A percentile compares a stretch with the other conserved stretches of the same genome.
phyloP scores from a whole-genome alignment of 2,888 invertebrate species.

The Ophion costatus region DNA sequence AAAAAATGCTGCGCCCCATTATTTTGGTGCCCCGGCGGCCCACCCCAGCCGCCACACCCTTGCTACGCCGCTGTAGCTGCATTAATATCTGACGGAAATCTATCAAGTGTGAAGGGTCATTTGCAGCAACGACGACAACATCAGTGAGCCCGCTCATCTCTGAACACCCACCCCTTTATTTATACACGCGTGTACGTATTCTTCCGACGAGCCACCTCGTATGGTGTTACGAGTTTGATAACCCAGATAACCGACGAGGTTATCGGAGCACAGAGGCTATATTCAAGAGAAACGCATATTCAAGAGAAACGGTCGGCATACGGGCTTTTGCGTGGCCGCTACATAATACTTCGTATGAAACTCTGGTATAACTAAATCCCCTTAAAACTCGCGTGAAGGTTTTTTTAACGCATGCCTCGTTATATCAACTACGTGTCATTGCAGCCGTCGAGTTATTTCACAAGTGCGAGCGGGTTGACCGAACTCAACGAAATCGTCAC shows the following conservation, averaged over 20 bases:
- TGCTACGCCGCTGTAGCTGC: not conserved
- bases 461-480: not conserved
- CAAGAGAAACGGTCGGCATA: not conserved
- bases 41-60: no score
- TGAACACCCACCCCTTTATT: slow-evolving; percentile 25
- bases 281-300: not conserved
- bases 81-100: slow-evolving; percentile 51
- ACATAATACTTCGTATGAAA: slow-evolving; percentile 27
- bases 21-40: no score
- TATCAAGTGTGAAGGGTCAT: slow-evolving; percentile 58
- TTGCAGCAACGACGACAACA: slow-evolving; percentile 45
- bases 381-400: slow-evolving; percentile 1
- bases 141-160: slow-evolving; percentile 24
- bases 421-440: slow-evolving; percentile 8
- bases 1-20: no score
- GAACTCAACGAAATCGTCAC: not conserved
- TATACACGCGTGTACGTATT: slow-evolving; percentile 11
- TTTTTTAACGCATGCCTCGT: slow-evolving; percentile 1
- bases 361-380: slow-evolving; percentile 8
- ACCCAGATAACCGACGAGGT: slow-evolving; percentile 58
- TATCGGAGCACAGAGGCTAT: slow-evolving; percentile 19
- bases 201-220: slow-evolving; percentile 28
- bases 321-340: not conserved
- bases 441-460: slow-evolving; percentile 7
- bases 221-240: slow-evolving; percentile 60